Evolutionary conservation across 1,140 invertebrate species (phyloP).

Genomic region (Protaetia brevitarsis): DNA sequence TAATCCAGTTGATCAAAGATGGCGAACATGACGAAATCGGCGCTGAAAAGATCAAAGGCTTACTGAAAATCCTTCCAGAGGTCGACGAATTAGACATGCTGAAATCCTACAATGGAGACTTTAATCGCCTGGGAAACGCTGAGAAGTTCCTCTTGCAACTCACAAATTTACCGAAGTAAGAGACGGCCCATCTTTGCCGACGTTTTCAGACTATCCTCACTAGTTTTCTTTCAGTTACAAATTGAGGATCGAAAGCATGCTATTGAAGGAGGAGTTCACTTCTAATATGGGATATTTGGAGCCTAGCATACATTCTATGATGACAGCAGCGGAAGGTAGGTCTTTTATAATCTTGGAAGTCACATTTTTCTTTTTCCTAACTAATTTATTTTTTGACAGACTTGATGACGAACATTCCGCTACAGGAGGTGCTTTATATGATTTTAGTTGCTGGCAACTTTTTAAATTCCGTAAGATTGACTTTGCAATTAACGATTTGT

Average conservation of each 20-base stretch:
- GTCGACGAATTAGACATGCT: conserved; percentile 91
- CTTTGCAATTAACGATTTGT: background rate
- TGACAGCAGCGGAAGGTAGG: conserved; percentile 77
- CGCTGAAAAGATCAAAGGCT: conserved; percentile 83
- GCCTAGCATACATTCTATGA: conserved; percentile 89
- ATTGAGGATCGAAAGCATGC: conserved; percentile 89
- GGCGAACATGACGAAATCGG: conserved; percentile 89
- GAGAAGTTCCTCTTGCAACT: conserved; percentile 90
- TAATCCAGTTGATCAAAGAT: conserved; percentile 81
- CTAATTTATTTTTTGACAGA: conserved; percentile 51
- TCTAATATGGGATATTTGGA: conserved; percentile 88
- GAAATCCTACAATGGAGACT: conserved; percentile 80
- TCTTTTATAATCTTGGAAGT: conserved; percentile 18
- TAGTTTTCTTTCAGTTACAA: conserved; percentile 71
- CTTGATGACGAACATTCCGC: conserved; percentile 70
- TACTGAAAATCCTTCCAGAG: conserved; percentile 90
- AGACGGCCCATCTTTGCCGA: too few relatives aligned
- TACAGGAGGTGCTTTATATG: conserved; percentile 90
- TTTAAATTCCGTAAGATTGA: conserved; percentile 78
- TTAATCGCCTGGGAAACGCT: conserved; percentile 79
- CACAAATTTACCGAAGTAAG: conserved; percentile 80
- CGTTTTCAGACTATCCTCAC: background rate
- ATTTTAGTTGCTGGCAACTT: conserved; percentile 92
- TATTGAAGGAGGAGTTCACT: conserved; percentile 94
- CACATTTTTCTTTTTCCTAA: too few relatives aligned